phyloP scores from a whole-genome alignment of 2,113 vertebrate genomes.

The Alaudala cheleensis region DNA sequence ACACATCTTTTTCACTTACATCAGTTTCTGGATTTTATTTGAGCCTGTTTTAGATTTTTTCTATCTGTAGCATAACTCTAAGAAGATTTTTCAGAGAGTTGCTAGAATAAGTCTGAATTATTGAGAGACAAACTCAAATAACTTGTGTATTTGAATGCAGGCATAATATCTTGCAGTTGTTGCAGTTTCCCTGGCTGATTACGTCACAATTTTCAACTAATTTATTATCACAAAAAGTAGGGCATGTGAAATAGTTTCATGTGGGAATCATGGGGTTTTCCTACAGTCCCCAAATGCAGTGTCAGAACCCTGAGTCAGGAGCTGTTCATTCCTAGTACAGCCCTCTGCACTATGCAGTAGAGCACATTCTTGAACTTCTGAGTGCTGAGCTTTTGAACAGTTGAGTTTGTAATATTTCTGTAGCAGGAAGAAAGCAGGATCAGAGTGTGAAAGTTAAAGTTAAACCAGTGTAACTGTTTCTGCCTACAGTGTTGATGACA shows the following conservation, averaged over 20 bases:
- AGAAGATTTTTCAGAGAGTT: neutral
- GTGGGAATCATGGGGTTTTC: neutral
- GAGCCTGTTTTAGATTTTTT: neutral
- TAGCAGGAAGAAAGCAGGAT: neutral
- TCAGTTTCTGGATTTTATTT: neutral
- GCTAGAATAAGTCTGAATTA: neutral
- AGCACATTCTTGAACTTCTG: neutral
- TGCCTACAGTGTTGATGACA: constrained; percentile 75
- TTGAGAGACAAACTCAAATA: neutral
- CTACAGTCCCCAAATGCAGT: neutral
- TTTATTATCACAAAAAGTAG: neutral
- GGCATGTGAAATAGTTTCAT: neutral
- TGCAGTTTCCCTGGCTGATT: neutral
- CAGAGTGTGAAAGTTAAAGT: neutral
- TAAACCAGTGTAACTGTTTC: constrained; percentile 35
- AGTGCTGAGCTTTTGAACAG: neutral
- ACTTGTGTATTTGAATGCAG: neutral
- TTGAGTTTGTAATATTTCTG: neutral
- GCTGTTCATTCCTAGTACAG: neutral
- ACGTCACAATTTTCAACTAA: neutral
- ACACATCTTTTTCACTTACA: neutral
- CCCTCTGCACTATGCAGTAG: rapidly evolving
- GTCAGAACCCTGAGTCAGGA: neutral
- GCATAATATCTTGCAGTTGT: neutral
- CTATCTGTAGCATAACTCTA: neutral